phyloP scores from a whole-genome alignment of 2,888 invertebrate species.

The Ennomos quercinarius region DNA sequence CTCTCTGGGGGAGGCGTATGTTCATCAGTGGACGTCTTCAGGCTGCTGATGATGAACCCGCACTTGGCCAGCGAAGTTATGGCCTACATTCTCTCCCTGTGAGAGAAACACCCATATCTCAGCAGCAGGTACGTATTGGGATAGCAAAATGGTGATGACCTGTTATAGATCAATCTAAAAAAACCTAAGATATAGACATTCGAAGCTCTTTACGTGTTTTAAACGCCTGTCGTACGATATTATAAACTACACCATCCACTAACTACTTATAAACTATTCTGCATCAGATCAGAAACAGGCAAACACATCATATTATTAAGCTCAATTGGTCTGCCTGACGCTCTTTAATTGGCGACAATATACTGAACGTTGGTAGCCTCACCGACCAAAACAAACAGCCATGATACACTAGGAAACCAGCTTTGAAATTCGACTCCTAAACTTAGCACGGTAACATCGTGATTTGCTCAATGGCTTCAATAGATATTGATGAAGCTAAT shows the following conservation, averaged over 20 bases:
- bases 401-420: background rate
- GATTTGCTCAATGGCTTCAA: slow-evolving; percentile 45
- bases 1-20: too few relatives aligned
- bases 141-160: too few relatives aligned
- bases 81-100: too few relatives aligned
- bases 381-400: slow-evolving; percentile 7
- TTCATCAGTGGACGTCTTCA: too few relatives aligned
- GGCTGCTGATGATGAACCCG: too few relatives aligned
- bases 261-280: slow-evolving; percentile 4
- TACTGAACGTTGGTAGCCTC: slow-evolving; percentile 32
- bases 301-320: slow-evolving; percentile 55
- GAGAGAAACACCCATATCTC: too few relatives aligned
- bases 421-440: slow-evolving; percentile 20
- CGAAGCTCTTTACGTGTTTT: too few relatives aligned
- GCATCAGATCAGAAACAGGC: slow-evolving; percentile 16
- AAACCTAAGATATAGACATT: too few relatives aligned
- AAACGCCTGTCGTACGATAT: too few relatives aligned
- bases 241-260: slow-evolving; percentile 4
- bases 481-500: slow-evolving; percentile 46
- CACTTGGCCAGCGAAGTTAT: too few relatives aligned
- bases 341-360: slow-evolving; percentile 75
- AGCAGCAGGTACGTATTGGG: too few relatives aligned
- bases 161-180: too few relatives aligned
- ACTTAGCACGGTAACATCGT: slow-evolving; percentile 41
- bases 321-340: slow-evolving; percentile 73